A percentile compares a stretch with the other conserved stretches of the same genome.
phyloP scores from a whole-genome alignment of 2,888 invertebrate species.

The Thereva unica region DNA sequence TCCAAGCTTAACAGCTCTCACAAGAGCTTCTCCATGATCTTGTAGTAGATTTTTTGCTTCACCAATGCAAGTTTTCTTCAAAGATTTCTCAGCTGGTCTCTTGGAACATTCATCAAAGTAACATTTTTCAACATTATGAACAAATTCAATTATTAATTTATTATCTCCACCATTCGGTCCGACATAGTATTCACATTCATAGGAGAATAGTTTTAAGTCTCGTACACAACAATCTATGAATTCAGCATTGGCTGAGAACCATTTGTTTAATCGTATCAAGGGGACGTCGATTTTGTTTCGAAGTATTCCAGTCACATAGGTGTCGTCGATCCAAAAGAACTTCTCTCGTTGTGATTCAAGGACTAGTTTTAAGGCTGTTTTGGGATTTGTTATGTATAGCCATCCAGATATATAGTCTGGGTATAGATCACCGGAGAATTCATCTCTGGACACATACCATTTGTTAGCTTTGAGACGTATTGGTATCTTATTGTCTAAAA shows the following conservation, averaged over 20 bases:
- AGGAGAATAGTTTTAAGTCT: conserved; percentile 62
- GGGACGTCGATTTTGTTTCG: conserved; percentile 64
- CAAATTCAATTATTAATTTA: conserved; percentile 69
- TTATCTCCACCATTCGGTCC: conserved; percentile 80
- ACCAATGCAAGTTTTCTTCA: conserved; percentile 66
- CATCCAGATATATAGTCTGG: conserved; percentile 82
- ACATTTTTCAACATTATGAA: conserved; percentile 66
- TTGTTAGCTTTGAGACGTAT: conserved; percentile 71
- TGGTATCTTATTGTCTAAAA: conserved; percentile 67
- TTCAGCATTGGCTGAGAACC: conserved; percentile 73
- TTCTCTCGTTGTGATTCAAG: conserved; percentile 61
- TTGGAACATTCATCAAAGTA: conserved; percentile 61
- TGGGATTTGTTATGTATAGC: conserved; percentile 77
- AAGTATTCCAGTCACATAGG: conserved; percentile 80
- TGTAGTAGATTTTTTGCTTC: conserved; percentile 52
- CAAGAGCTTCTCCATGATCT: conserved; percentile 53
- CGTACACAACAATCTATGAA: conserved; percentile 74
- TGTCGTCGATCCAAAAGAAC: conserved; percentile 93
- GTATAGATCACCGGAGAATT: conserved; percentile 66
- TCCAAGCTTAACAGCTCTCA: conserved; percentile 49
- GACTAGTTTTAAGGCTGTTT: conserved; percentile 64
- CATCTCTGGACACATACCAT: conserved; percentile 75
- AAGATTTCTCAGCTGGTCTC: conserved; percentile 58
- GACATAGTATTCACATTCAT: conserved; percentile 70
- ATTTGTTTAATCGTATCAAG: conserved; percentile 63